Percentiles rank a stretch among this genome's conserved stretches.
Conservation (phyloP, 2,113 vertebrate species). For the Reinhardtius hippoglossoides region DNA sequence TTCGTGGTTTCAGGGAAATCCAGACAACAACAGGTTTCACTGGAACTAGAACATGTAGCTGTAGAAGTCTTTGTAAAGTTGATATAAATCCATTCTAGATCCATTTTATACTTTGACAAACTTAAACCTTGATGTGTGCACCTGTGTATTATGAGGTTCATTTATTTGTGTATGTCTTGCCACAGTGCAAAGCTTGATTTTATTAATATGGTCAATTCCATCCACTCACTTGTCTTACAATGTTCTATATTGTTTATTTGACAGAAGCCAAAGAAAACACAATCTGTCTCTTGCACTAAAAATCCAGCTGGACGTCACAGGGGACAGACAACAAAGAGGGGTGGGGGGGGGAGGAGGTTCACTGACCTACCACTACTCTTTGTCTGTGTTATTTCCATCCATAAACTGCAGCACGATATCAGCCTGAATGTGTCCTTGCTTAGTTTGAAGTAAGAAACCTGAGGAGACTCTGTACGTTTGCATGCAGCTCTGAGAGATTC, state of each 20-base stretch:
- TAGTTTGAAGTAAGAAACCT: too few species aligned
- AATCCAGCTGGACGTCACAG: too few species aligned
- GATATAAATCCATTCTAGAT: not conserved
- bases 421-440: too few species aligned
- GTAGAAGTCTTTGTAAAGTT: too few species aligned
- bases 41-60: too few species aligned
- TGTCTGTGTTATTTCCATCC: not conserved
- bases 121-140: not conserved
- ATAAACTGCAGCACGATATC: not conserved
- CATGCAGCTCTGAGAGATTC: not conserved
- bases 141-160: not conserved
- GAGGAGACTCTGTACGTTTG: too few species aligned
- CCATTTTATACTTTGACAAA: not conserved
- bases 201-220: not conserved
- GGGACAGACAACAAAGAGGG: not conserved
- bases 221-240: too few species aligned
- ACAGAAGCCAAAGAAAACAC: not conserved
- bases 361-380: not conserved
- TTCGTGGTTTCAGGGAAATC: too few species aligned
- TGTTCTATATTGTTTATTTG: not conserved
- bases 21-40: too few species aligned
- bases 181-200: too few species aligned
- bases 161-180: not conserved
- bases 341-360: too few species aligned
- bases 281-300: not conserved